Percentiles rank a stretch among this genome's conserved stretches.
Conservation (phyloP, 2,797 vertebrate genomes). For the Morelia viridis region DNA sequence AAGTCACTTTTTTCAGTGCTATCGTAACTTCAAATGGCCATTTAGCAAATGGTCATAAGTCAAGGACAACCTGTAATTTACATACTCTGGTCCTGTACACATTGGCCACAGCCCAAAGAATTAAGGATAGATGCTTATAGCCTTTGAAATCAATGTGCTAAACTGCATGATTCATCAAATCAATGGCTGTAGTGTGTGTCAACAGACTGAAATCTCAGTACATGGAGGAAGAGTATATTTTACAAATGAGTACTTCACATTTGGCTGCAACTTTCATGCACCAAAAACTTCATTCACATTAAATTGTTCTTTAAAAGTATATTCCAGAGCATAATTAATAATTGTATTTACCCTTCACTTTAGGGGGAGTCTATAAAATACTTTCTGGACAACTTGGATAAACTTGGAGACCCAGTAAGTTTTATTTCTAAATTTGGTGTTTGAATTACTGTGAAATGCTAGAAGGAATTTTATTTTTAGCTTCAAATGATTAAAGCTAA, state of each 20-base stretch:
- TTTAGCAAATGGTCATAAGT: no score
- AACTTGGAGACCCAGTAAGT: constrained; percentile 92
- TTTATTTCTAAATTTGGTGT: constrained; percentile 13
- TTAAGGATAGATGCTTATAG: background rate
- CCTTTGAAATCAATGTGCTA: background rate
- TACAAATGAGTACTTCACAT: background rate
- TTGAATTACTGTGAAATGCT: background rate
- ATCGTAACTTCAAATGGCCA: no score
- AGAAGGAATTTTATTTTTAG: background rate
- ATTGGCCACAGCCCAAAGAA: background rate
- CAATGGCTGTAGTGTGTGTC: background rate
- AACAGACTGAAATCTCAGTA: background rate
- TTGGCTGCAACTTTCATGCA: constrained; percentile 35
- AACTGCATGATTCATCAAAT: background rate
- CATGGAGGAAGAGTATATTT: background rate
- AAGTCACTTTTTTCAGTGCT: no score
- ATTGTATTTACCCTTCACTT: constrained; percentile 61
- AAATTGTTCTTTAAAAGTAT: constrained; percentile 44
- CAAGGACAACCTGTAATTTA: background rate
- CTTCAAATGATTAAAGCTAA: background rate
- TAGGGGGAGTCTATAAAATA: constrained; percentile 99
- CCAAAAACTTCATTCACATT: background rate
- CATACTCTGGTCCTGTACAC: background rate
- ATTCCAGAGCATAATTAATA: constrained; percentile 47
- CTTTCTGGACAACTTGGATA: constrained; percentile 99